Conservation (phyloP, 2,113 vertebrate species). For the Pionites leucogaster region DNA sequence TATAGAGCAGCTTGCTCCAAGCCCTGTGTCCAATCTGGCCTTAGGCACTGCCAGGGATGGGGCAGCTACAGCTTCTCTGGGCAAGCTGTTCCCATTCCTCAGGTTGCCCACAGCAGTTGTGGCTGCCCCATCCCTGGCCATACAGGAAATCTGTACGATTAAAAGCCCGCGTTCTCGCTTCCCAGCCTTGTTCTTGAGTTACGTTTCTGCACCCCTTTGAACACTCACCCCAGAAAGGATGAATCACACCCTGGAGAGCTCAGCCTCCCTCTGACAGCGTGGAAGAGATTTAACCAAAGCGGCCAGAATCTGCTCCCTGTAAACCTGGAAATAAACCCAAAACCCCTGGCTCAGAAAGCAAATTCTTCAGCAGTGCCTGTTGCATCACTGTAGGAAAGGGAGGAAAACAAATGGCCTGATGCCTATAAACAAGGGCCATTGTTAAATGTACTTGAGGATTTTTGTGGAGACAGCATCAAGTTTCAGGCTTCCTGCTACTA, state of each 20-base stretch:
- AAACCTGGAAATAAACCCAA: not conserved
- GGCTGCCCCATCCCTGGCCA: not conserved
- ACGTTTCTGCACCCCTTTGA: not conserved
- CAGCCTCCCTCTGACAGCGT: not conserved
- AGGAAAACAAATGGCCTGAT: not conserved
- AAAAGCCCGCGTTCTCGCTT: not conserved
- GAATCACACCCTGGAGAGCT: not conserved
- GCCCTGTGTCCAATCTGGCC: too few relatives aligned
- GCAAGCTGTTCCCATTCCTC: too few relatives aligned
- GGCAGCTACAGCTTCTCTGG: not conserved
- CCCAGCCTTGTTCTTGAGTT: not conserved
- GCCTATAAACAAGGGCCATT: slow-evolving; percentile 17
- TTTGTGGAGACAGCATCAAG: slow-evolving; percentile 6
- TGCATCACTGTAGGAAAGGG: not conserved
- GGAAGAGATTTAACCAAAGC: not conserved
- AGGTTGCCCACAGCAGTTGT: not conserved
- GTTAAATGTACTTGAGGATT: slow-evolving; percentile 9
- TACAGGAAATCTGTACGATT: not conserved
- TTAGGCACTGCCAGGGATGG: too few relatives aligned
- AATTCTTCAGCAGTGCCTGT: not conserved
- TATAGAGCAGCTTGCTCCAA: too few relatives aligned
- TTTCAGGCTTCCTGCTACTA: slow-evolving; percentile 45
- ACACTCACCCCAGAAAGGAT: not conserved
- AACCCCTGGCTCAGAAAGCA: not conserved
- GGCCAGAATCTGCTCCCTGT: not conserved